These are phyloP conservation scores for Entomobrya proxima DNA, from an alignment of 2,888 invertebrate species.

Conservation along the genomic window DNA sequence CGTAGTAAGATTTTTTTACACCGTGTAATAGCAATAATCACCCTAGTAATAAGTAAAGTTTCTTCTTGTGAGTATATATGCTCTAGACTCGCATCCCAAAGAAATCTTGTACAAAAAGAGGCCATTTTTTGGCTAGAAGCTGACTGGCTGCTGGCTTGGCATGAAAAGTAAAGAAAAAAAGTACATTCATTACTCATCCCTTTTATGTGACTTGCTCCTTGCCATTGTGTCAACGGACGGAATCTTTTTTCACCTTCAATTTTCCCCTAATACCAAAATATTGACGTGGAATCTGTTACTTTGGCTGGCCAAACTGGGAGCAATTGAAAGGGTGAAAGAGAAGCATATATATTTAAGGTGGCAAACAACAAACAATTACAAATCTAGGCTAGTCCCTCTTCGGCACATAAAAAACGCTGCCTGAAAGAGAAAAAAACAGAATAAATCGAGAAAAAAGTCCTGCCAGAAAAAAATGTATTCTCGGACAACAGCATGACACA, in stretches of 20 bases:
- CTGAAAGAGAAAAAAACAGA: background rate
- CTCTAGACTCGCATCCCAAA: background rate
- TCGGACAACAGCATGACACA: background rate
- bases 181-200: slow-evolving; percentile 38
- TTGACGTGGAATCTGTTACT: background rate
- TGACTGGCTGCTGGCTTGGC: background rate
- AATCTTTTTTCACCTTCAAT: slow-evolving; percentile 41
- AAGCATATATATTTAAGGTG: slow-evolving; percentile 4
- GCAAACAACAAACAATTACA: slow-evolving; percentile 35
- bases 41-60: slow-evolving; percentile 6
- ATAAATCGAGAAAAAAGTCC: background rate
- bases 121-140: background rate
- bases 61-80: background rate
- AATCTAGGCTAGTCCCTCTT: background rate
- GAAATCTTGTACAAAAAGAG: too few relatives aligned
- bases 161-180: slow-evolving; percentile 2
- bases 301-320: background rate
- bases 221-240: slow-evolving; percentile 27
- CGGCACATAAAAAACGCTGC: background rate
- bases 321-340: background rate
- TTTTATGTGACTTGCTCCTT: slow-evolving; percentile 25
- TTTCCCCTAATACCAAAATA: slow-evolving; percentile 6
- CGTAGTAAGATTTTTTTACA: background rate
- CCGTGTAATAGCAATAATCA: slow-evolving; percentile 21
- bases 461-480: background rate